These are phyloP conservation scores for Ernsta delagoae DNA, from an alignment of 2,888 invertebrate genomes.

Conservation along the genomic window DNA sequence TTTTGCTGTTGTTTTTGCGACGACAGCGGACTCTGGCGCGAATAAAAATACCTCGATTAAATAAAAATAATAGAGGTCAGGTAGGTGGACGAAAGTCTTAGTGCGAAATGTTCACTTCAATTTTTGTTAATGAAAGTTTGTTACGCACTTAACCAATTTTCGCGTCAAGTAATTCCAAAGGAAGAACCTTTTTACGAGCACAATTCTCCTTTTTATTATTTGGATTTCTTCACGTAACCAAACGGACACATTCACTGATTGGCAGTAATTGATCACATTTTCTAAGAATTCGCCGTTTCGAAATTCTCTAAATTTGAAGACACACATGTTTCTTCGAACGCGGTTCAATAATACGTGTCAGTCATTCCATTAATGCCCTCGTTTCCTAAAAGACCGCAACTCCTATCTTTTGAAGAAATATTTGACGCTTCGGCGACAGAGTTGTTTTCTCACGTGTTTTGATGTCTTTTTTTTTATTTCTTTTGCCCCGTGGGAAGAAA, in stretches of 20 bases:
- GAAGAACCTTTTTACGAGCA: not conserved
- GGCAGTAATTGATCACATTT: conserved; percentile 50
- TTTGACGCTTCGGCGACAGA: conserved; percentile 70
- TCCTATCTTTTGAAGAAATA: conserved; percentile 68
- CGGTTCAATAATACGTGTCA: conserved; percentile 72
- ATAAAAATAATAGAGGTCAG: conserved; percentile 33
- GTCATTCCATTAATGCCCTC: conserved; percentile 78
- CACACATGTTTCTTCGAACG: conserved; percentile 67
- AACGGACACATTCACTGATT: conserved; percentile 43
- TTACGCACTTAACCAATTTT: conserved; percentile 1
- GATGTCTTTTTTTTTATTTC: conserved; percentile 49
- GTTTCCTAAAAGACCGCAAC: conserved; percentile 75
- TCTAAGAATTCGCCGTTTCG: conserved; percentile 55
- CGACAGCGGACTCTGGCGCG: conserved; percentile 59
- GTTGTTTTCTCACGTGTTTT: conserved; percentile 64
- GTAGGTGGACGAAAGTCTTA: conserved; percentile 19
- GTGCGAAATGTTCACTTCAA: not conserved
- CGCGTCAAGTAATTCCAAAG: not conserved
- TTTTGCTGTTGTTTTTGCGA: conserved; percentile 67
- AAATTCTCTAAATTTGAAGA: conserved; percentile 66
- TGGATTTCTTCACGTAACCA: conserved; percentile 22
- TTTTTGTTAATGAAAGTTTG: conserved; percentile 10
- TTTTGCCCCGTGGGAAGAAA: conserved; percentile 62
- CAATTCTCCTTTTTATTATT: conserved; percentile 10
- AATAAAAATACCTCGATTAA: conserved; percentile 43